Evolutionary conservation across 2,797 vertebrate genomes (phyloP), one percentile per base, ranked within the genome.

Genomic region (Urocyon cinereoargenteus): DNA sequence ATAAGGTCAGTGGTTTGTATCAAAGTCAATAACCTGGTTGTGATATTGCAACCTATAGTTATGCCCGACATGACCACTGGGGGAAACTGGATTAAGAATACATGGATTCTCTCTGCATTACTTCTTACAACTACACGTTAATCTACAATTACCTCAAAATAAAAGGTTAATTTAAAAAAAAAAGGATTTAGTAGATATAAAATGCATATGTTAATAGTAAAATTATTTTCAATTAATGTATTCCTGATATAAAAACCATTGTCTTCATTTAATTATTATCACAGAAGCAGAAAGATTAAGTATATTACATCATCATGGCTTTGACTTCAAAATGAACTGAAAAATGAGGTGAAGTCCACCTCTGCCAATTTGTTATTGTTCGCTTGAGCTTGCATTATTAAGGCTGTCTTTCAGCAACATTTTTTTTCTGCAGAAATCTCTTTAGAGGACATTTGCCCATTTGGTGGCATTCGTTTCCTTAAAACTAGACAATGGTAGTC

Each of bases 121-220:
- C 45, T 94, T 84, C 62, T 66, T 68, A 90, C 2, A 59, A 77
- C 55, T 78, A 49, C 6, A 55, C 40, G 59, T 31, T 40, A n/a
- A 59, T 40, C 24, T 78, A 68, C 26, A 68, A 53, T 85, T 85
- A 36, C n/a, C 53, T 59, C 18, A 78, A 70, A 51, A 49, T 90
- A 79, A 84, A 85, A 64, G n/a, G 64, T 93, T 64, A 73, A 81
- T 45, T 86, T 34, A 34, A 40, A 70, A 8, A 70, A 8, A 45
- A 45, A 88, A 92, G 2, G 2, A 45, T 13, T 61, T 75, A 45
- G n/a, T n/a, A 28, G 49, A 53, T 45, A 94, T 13, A 51, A 86
- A 90, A 83, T 28, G 64, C 2, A 11, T 91, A 84, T 82, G 68
- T 84, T 91, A 72, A 94, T 87, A 49, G 86, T 95, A 85, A 26